A percentile compares a stretch with the other conserved stretches of the same genome.
These are phyloP conservation scores for Blastobasis adustella DNA, from an alignment of 2,888 invertebrate species.

Conservation along the genomic window DNA sequence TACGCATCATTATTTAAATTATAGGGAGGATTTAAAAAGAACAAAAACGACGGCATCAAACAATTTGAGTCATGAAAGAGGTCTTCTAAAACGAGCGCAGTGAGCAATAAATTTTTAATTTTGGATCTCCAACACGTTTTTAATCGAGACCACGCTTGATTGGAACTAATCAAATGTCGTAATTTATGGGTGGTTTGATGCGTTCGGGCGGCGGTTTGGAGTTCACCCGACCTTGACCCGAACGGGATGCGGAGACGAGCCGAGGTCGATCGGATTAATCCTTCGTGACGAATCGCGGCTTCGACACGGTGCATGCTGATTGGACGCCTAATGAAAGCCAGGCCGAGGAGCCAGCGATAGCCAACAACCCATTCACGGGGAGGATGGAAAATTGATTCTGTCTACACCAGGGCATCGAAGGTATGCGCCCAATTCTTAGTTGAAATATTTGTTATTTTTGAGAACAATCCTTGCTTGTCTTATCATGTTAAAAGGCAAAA, in stretches of 20 bases:
- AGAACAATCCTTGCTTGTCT: too few relatives aligned
- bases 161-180: constrained; percentile 68
- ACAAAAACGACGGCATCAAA: constrained; percentile 1
- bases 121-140: constrained; percentile 24
- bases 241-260: constrained; percentile 20
- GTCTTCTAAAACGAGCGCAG: background rate
- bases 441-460: too few relatives aligned
- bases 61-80: background rate
- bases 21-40: too few relatives aligned
- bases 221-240: constrained; percentile 46
- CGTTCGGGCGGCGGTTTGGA: constrained; percentile 28
- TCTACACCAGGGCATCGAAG: background rate
- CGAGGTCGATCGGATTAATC: constrained; percentile 39
- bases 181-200: constrained; percentile 52
- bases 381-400: constrained; percentile 10
- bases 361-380: constrained; percentile 26
- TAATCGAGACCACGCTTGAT: constrained; percentile 58
- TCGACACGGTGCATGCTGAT: constrained; percentile 51
- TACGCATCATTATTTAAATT: too few relatives aligned
- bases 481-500: too few relatives aligned
- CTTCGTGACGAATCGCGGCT: constrained; percentile 56
- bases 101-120: constrained; percentile 5
- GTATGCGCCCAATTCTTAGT: too few relatives aligned
- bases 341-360: constrained; percentile 29
- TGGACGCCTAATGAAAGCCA: constrained; percentile 51